Conservation (phyloP, 2,113 vertebrate species). For the Plestiodon gilberti region DNA sequence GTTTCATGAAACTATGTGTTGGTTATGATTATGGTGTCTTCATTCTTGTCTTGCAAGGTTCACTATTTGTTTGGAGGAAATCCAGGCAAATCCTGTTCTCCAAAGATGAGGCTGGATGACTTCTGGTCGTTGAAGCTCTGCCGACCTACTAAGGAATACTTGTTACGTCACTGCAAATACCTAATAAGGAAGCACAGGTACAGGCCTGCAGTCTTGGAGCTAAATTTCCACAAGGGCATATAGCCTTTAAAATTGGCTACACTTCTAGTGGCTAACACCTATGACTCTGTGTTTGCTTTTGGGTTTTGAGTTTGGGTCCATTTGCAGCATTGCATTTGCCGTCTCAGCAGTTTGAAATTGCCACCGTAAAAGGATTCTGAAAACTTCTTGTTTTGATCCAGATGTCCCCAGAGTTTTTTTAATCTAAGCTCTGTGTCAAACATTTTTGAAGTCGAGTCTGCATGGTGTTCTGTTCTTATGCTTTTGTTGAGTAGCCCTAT, state of each 20-base stretch:
- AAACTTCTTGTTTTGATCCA: not conserved
- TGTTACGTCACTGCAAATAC: conserved; percentile 97
- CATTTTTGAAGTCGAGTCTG: not conserved
- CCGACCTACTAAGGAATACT: conserved; percentile 96
- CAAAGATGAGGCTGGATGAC: conserved; percentile 98
- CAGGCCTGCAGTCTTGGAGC: not conserved
- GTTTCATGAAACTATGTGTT: too few species aligned
- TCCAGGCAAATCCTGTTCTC: conserved; percentile 97
- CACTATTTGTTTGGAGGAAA: conserved; percentile 99
- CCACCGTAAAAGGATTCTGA: too few species aligned
- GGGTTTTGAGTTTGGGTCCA: not conserved
- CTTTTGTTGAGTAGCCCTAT: not conserved
- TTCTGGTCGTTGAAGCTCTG: conserved; percentile 99
- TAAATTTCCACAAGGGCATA: too few species aligned
- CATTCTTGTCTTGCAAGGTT: conserved; percentile 79
- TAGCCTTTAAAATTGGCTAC: not conserved
- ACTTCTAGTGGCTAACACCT: too few species aligned
- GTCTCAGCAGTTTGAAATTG: not conserved
- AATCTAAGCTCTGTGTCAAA: too few species aligned
- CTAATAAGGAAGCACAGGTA: conserved; percentile 98
- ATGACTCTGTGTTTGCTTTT: too few species aligned
- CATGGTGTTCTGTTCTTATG: too few species aligned
- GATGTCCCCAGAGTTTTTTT: not conserved
- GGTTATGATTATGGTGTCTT: not conserved
- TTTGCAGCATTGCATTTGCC: not conserved